These are phyloP conservation scores for Drosophila meridiana DNA, from an alignment of 2,888 invertebrate genomes.

Conservation along the genomic window DNA sequence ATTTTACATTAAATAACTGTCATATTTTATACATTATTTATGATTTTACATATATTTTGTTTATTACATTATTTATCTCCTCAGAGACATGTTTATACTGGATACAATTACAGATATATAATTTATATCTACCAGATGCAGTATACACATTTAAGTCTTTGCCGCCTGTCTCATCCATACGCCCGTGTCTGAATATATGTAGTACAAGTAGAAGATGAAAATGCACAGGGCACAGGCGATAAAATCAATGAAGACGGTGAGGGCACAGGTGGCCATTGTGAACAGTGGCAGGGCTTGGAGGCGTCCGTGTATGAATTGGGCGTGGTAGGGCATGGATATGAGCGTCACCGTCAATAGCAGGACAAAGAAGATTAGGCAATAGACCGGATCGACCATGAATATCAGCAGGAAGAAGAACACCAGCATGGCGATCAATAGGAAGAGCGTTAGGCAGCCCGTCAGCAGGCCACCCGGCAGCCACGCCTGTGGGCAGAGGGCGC, in stretches of 20 bases:
- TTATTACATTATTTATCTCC: too few species aligned
- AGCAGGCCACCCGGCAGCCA: constrained; percentile 25
- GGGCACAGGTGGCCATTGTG: constrained; percentile 23
- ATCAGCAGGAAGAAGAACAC: constrained; percentile 28
- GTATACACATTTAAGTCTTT: too few species aligned
- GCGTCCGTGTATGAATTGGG: constrained; percentile 40
- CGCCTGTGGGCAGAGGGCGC: constrained; percentile 23
- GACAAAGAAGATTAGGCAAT: constrained; percentile 6
- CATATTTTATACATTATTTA: too few species aligned
- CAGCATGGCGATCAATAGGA: background rate
- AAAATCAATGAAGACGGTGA: constrained; percentile 38
- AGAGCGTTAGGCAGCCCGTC: background rate
- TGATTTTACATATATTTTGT: too few species aligned
- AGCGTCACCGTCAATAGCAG: constrained; percentile 3
- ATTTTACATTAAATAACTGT: too few species aligned
- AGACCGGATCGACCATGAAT: background rate
- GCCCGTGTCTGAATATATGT: background rate
- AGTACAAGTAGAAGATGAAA: background rate
- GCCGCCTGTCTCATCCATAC: background rate
- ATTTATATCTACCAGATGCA: too few species aligned
- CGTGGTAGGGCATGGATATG: constrained; percentile 13
- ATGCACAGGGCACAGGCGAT: background rate
- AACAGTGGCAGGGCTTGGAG: constrained; percentile 20
- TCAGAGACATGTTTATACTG: too few species aligned
- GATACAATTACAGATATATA: too few species aligned